phyloP scores from a whole-genome alignment of 1,140 invertebrate species.

The Polyergus mexicanus region DNA sequence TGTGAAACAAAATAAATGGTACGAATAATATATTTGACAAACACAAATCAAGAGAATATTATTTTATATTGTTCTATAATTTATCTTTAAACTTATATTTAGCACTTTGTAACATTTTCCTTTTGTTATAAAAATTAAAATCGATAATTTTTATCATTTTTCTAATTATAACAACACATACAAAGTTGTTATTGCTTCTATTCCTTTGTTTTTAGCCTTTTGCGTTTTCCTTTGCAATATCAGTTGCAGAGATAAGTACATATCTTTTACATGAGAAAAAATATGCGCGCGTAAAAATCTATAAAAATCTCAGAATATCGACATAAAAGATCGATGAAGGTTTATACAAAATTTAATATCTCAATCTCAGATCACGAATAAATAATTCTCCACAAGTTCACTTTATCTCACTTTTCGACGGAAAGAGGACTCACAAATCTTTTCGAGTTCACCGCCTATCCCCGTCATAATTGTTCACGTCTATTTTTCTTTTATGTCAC shows the following conservation, averaged over 20 bases:
- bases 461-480: background rate
- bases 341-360: background rate
- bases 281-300: background rate
- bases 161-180: background rate
- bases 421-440: background rate
- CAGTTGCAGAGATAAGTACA: background rate
- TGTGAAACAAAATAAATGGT: background rate
- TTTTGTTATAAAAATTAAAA: conserved; percentile 15
- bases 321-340: background rate
- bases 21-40: background rate
- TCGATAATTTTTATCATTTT: background rate
- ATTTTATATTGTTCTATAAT: background rate
- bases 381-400: conserved; percentile 31
- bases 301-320: background rate
- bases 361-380: background rate
- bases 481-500: conserved; percentile 36
- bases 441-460: background rate
- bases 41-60: background rate
- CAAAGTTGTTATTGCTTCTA: background rate
- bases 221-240: background rate
- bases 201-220: background rate
- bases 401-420: conserved; percentile 27
- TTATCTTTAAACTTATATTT: background rate
- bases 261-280: background rate
- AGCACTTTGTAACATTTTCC: background rate